Evolutionary conservation across 1,140 invertebrate genomes (phyloP).

Genomic region (Sarcophaga bullata): DNA sequence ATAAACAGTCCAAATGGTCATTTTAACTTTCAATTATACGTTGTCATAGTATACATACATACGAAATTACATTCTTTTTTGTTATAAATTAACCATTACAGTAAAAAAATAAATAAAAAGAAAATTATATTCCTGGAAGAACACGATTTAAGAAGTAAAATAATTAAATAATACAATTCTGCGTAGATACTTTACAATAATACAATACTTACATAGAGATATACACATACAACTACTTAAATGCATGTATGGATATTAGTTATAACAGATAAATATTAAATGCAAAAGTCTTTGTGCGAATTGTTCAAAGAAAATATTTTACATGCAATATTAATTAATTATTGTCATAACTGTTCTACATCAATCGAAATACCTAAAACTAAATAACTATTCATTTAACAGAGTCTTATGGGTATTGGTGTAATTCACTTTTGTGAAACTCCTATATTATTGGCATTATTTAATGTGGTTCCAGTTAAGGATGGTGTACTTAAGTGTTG

Average conservation of each 20-base stretch:
- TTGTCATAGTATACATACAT: no score
- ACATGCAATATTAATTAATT: no score
- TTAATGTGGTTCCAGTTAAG: neutral
- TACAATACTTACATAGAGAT: slow-evolving; percentile 22
- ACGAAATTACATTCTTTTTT: neutral
- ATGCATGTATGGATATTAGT: neutral
- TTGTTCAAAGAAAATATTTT: no score
- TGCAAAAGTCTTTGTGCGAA: no score
- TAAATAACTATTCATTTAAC: slow-evolving; percentile 35
- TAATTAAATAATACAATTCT: slow-evolving; percentile 29
- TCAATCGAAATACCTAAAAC: slow-evolving; percentile 16
- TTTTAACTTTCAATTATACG: neutral
- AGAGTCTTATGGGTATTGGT: slow-evolving; percentile 22
- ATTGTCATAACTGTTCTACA: neutral
- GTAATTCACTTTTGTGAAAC: neutral
- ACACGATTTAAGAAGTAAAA: neutral
- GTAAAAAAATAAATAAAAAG: slow-evolving; percentile 28
- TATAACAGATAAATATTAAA: no score
- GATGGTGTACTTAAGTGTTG: slow-evolving; percentile 50
- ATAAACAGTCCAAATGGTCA: neutral
- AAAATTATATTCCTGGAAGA: slow-evolving; percentile 31
- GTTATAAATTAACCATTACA: neutral
- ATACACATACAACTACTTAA: neutral
- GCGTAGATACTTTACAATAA: slow-evolving; percentile 21
- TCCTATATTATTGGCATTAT: neutral